phyloP scores from a whole-genome alignment of 53 echinoderm and acorn worm genomes.

The Temnopleurus reevesii region DNA sequence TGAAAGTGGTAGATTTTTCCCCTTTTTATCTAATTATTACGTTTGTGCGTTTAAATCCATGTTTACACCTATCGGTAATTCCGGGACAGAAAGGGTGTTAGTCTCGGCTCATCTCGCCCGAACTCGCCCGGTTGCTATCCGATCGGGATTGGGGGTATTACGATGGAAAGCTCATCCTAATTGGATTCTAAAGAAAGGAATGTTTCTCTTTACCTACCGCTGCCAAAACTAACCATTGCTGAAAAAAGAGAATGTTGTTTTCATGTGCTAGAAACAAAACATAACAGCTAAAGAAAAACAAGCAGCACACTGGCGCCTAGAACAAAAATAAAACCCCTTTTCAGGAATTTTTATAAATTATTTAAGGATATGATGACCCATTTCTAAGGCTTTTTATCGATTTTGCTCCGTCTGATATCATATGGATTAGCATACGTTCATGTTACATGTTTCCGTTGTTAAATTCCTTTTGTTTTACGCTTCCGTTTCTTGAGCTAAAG shows the following conservation, averaged over 20 bases:
- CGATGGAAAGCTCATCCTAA: conserved; percentile 44
- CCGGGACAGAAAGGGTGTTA: neutral
- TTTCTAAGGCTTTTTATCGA: neutral
- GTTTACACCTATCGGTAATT: conserved; percentile 43
- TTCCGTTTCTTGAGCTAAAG: conserved; percentile 10
- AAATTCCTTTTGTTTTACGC: neutral
- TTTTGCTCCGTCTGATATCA: too few relatives aligned
- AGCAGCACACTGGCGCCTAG: neutral
- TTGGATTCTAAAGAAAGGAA: conserved; percentile 19
- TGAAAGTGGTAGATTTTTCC: too few relatives aligned
- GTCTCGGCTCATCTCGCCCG: conserved; percentile 9
- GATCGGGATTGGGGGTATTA: conserved; percentile 43
- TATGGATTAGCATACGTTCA: too few relatives aligned
- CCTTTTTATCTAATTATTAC: too few relatives aligned
- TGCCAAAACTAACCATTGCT: neutral
- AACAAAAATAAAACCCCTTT: too few relatives aligned
- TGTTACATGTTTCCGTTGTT: too few relatives aligned
- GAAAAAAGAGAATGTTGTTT: neutral
- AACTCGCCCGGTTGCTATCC: conserved; percentile 22
- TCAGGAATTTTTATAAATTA: too few relatives aligned
- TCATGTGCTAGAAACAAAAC: neutral
- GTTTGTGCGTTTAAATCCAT: neutral
- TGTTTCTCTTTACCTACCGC: conserved; percentile 38
- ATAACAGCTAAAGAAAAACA: conserved; percentile 5
- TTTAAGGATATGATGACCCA: too few relatives aligned